Percentiles rank a stretch among this genome's conserved stretches.
Conservation (phyloP, 2,113 vertebrate species). For the Ammodytes dubius region DNA sequence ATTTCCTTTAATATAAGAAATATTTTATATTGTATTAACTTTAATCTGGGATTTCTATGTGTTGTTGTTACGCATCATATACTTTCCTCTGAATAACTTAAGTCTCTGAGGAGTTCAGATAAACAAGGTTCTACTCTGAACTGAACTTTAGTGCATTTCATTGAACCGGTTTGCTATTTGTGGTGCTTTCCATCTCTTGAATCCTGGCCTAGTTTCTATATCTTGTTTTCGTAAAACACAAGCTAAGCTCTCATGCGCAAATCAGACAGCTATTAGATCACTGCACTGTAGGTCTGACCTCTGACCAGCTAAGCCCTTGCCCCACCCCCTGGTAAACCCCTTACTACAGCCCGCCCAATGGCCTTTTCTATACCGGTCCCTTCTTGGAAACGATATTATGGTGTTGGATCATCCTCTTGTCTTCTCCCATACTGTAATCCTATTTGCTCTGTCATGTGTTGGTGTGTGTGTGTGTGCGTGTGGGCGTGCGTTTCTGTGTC, state of each 20-base stretch:
- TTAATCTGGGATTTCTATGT: slow-evolving; percentile 39
- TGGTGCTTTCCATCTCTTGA: slow-evolving; percentile 67
- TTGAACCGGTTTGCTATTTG: slow-evolving; percentile 63
- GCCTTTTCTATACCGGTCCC: slow-evolving; percentile 40
- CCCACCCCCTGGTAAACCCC: slow-evolving; percentile 62
- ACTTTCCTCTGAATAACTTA: slow-evolving; percentile 40
- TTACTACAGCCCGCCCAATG: slow-evolving; percentile 37
- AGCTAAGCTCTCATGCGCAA: slow-evolving; percentile 68
- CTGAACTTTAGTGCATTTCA: slow-evolving; percentile 69
- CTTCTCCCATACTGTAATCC: slow-evolving; percentile 83
- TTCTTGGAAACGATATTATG: slow-evolving; percentile 82
- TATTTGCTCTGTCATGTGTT: slow-evolving; percentile 86
- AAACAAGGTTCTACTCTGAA: slow-evolving; percentile 59
- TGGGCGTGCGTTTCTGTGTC: not conserved
- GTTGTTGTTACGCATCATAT: slow-evolving; percentile 41
- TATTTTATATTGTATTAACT: slow-evolving; percentile 15
- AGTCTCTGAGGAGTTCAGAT: slow-evolving; percentile 54
- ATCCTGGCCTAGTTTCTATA: slow-evolving; percentile 74
- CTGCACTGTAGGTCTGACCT: slow-evolving; percentile 78
- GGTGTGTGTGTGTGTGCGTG: slow-evolving; percentile 79
- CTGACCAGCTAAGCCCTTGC: slow-evolving; percentile 73
- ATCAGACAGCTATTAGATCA: slow-evolving; percentile 73
- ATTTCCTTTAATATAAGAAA: not conserved
- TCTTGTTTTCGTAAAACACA: slow-evolving; percentile 72
- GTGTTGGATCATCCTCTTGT: slow-evolving; percentile 81